Conservation (phyloP, 1,140 invertebrate species). For the Steinernema khuongi region DNA sequence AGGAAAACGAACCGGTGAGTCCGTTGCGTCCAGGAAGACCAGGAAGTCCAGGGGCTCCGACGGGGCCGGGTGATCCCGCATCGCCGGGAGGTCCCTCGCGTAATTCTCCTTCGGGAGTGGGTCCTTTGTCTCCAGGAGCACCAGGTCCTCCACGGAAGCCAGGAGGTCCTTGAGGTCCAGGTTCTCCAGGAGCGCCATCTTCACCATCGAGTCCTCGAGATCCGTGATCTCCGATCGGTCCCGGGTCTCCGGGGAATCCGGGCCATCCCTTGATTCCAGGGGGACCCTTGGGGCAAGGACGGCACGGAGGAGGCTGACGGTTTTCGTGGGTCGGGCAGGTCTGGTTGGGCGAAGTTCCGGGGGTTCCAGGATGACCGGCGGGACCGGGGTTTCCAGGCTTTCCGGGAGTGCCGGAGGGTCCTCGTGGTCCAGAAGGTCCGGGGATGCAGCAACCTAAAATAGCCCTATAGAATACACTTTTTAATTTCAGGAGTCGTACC, state of each 20-base stretch:
- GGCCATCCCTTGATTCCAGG: conserved; percentile 59
- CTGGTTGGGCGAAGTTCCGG: conserved; percentile 54
- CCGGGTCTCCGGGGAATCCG: conserved; percentile 54
- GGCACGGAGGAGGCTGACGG: conserved; percentile 54
- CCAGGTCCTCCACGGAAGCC: conserved; percentile 51
- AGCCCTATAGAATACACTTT: conserved; percentile 12
- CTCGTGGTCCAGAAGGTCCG: conserved; percentile 32
- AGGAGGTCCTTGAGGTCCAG: conserved; percentile 51
- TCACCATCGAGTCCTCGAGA: conserved; percentile 49
- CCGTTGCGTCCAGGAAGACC: conserved; percentile 57
- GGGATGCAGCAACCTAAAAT: conserved; percentile 34
- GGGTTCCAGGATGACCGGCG: conserved; percentile 43
- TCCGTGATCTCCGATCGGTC: conserved; percentile 47
- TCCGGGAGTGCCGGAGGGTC: conserved; percentile 43
- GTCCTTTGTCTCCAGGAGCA: conserved; percentile 57
- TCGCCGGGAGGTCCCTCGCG: conserved; percentile 57
- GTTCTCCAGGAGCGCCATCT: conserved; percentile 53
- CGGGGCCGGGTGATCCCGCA: conserved; percentile 51
- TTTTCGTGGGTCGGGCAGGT: conserved; percentile 49
- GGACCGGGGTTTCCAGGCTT: conserved; percentile 54
- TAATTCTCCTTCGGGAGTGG: conserved; percentile 55
- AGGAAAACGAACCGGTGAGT: conserved; percentile 35
- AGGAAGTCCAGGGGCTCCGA: conserved; percentile 55
- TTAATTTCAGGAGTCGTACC: conserved; percentile 22
- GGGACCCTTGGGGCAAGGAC: conserved; percentile 57